Percentiles rank a stretch among this genome's conserved stretches.
These are phyloP conservation scores for Apomyelois bistriatella DNA, from an alignment of 2,888 invertebrate genomes.

Conservation along the genomic window DNA sequence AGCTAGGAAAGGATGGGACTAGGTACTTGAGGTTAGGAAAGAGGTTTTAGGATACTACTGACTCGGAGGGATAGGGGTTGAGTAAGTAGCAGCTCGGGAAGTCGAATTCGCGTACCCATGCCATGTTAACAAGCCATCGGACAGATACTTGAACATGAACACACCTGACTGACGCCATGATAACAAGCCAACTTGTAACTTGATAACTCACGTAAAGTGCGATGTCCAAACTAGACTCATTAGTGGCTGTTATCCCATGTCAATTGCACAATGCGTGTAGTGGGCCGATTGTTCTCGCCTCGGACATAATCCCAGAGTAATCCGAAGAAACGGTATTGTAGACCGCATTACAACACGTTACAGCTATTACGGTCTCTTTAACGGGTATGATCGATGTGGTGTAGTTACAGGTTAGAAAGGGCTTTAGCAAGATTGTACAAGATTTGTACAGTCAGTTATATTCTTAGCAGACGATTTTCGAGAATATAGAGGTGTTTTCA, in stretches of 20 bases:
- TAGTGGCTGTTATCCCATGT: not conserved
- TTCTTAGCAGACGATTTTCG: too few species aligned
- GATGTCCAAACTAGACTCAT: not conserved
- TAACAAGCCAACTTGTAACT: not conserved
- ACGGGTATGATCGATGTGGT: not conserved
- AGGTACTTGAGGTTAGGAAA: too few species aligned
- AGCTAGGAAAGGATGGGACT: too few species aligned
- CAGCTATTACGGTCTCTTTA: not conserved
- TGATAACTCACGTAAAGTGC: not conserved
- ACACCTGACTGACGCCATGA: too few species aligned
- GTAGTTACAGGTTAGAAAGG: not conserved
- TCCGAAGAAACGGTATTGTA: constrained; percentile 2
- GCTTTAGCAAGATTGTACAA: not conserved
- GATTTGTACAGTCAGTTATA: too few species aligned
- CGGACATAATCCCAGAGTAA: not conserved
- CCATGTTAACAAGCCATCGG: too few species aligned
- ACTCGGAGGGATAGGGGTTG: too few species aligned
- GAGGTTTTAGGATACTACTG: too few species aligned
- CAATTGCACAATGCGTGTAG: not conserved
- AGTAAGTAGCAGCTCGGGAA: too few species aligned
- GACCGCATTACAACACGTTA: not conserved
- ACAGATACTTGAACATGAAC: too few species aligned
- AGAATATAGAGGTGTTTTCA: too few species aligned
- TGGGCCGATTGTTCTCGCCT: constrained; percentile 6
- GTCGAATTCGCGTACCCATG: too few species aligned